Evolutionary conservation across 2,113 vertebrate species (phyloP).

Genomic region (Charadrius vociferus): DNA sequence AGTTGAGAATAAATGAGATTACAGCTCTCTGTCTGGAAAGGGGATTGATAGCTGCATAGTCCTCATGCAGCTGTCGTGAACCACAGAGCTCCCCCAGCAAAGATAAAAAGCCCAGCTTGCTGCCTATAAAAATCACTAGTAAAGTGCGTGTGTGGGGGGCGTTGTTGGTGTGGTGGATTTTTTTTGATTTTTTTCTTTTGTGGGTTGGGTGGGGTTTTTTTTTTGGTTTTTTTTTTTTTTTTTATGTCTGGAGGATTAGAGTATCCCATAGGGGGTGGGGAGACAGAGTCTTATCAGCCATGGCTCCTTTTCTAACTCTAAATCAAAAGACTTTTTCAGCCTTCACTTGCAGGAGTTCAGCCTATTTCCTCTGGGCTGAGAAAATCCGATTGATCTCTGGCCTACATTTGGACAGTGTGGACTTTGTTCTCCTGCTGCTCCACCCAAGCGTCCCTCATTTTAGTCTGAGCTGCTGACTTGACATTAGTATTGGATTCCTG

Average conservation of each 20-base stretch:
- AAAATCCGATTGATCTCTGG: background rate
- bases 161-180: too few relatives aligned
- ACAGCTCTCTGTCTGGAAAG: background rate
- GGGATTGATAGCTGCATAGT: background rate
- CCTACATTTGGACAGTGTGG: background rate
- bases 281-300: background rate
- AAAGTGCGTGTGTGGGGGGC: background rate
- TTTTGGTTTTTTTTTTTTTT: background rate
- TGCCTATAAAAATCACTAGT: background rate
- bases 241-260: background rate
- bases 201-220: too few relatives aligned
- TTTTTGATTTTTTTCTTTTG: background rate
- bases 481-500: background rate
- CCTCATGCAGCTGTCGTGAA: background rate
- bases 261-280: background rate
- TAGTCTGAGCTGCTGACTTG: background rate
- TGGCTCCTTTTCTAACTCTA: background rate
- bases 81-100: background rate
- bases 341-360: background rate
- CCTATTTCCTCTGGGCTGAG: background rate
- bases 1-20: background rate
- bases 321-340: background rate
- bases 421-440: background rate
- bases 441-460: background rate
- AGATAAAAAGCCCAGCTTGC: background rate